Percentiles rank a stretch among this genome's conserved stretches.
phyloP scores from a whole-genome alignment of 2,797 vertebrate species.

The Furcifer pardalis region DNA sequence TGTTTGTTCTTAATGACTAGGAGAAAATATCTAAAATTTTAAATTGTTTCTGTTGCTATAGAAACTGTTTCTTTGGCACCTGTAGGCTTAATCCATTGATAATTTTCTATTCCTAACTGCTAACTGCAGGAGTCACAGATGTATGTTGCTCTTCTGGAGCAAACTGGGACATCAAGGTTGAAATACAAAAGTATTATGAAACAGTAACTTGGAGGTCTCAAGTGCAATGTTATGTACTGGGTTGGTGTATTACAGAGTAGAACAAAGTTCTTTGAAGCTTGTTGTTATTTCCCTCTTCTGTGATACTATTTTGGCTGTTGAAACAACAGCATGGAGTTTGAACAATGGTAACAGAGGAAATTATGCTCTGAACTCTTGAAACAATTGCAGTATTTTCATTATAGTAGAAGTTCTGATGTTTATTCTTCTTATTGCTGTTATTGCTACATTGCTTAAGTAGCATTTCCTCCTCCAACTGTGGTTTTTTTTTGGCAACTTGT shows the following conservation, averaged over 20 bases:
- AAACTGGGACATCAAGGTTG: constrained; percentile 4
- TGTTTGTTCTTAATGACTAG: constrained; percentile 31
- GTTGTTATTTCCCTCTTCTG: neutral
- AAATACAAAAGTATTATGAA: constrained; percentile 13
- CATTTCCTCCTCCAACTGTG: no score
- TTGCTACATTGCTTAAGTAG: no score
- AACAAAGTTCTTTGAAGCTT: neutral
- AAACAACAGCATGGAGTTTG: neutral
- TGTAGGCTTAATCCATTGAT: constrained; percentile 33
- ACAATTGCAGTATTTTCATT: neutral
- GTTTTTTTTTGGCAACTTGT: no score
- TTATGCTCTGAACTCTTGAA: neutral
- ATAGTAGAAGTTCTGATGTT: neutral
- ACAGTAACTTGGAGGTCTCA: neutral
- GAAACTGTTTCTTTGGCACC: constrained; percentile 56
- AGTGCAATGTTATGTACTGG: neutral
- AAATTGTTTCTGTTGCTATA: constrained; percentile 64
- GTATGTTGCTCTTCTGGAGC: neutral
- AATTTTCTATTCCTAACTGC: constrained; percentile 61
- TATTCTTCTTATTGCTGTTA: neutral
- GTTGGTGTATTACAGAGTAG: neutral
- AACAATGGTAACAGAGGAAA: neutral
- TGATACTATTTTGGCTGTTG: neutral
- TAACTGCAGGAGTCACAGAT: neutral
- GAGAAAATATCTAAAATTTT: constrained; percentile 58